These are phyloP conservation scores for Sinocyclocheilus anophthalmus DNA, from an alignment of 2,113 vertebrate genomes.

Conservation along the genomic window DNA sequence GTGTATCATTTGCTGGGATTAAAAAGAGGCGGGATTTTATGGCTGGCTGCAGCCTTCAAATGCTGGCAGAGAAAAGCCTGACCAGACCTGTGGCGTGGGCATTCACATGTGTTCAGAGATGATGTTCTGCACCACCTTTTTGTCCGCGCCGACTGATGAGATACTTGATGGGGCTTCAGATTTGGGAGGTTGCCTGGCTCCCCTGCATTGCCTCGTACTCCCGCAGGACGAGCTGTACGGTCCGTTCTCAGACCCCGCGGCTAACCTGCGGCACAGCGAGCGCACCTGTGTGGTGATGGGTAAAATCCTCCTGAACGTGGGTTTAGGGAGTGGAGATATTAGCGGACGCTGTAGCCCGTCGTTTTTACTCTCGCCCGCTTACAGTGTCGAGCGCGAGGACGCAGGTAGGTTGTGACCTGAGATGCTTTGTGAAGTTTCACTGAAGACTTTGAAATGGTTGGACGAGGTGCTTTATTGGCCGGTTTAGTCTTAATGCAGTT, in stretches of 20 bases:
- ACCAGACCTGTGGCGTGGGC: neutral
- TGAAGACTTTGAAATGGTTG: neutral
- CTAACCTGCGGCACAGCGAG: conserved; percentile 62
- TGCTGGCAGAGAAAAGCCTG: conserved; percentile 17
- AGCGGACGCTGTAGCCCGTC: conserved; percentile 58
- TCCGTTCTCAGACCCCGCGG: conserved; percentile 62
- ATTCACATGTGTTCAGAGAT: conserved; percentile 30
- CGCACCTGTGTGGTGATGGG: conserved; percentile 68
- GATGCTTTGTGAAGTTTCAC: neutral
- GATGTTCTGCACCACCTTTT: conserved; percentile 81
- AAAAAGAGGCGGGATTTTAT: conserved; percentile 59
- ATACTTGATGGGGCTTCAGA: conserved; percentile 51
- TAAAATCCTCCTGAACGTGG: conserved; percentile 74
- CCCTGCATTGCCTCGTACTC: conserved; percentile 81
- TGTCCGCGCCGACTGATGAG: conserved; percentile 74
- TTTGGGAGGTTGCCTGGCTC: conserved; percentile 74
- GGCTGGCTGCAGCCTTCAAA: conserved; percentile 24
- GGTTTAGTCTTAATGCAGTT: neutral
- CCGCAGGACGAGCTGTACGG: conserved; percentile 79
- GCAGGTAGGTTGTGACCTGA: conserved; percentile 1
- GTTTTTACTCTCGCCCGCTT: conserved; percentile 46
- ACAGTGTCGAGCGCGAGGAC: conserved; percentile 35
- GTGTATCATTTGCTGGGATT: conserved; percentile 79
- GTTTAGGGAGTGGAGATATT: conserved; percentile 58
- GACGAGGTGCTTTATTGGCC: neutral